Evolutionary conservation across 2,797 vertebrate genomes (phyloP).

Genomic region (Brachyalestes nurse): DNA sequence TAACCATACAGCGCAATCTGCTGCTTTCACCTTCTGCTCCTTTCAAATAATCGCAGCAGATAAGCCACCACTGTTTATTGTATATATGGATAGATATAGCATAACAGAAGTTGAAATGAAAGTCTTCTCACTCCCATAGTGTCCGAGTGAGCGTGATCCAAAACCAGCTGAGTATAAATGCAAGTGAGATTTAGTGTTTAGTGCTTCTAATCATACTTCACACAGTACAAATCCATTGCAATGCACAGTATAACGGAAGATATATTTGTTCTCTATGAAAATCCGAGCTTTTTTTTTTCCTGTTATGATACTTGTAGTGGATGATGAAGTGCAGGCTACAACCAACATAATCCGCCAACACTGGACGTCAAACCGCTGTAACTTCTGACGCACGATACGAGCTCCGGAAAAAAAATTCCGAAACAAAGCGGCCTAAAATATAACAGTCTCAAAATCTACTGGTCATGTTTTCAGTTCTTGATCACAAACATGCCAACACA

Average conservation of each 20-base stretch:
- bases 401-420: slow-evolving; percentile 20
- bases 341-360: slow-evolving; percentile 19
- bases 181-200: slow-evolving; percentile 47
- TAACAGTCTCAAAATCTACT: slow-evolving; percentile 64
- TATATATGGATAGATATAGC: slow-evolving; percentile 65
- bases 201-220: slow-evolving; percentile 44
- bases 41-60: slow-evolving; percentile 74
- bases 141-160: slow-evolving; percentile 46
- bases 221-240: slow-evolving; percentile 60
- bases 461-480: slow-evolving; percentile 63
- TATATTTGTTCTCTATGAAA: slow-evolving; percentile 17
- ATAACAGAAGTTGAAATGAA: slow-evolving; percentile 61
- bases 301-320: slow-evolving; percentile 48
- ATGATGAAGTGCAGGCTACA: slow-evolving; percentile 28
- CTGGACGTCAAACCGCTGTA: neutral
- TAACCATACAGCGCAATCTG: slow-evolving; percentile 59
- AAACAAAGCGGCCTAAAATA: slow-evolving; percentile 55
- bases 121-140: slow-evolving; percentile 27
- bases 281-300: slow-evolving; percentile 20
- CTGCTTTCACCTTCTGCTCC: slow-evolving; percentile 43
- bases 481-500: slow-evolving; percentile 45
- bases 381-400: slow-evolving; percentile 24
- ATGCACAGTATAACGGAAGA: slow-evolving; percentile 52
- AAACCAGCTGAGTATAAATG: slow-evolving; percentile 11
- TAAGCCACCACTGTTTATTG: slow-evolving; percentile 67